Percentiles rank a stretch among this genome's conserved stretches.
These are phyloP conservation scores for Uropsilus gracilis DNA, from an alignment of 2,113 vertebrate genomes.

Conservation along the genomic window DNA sequence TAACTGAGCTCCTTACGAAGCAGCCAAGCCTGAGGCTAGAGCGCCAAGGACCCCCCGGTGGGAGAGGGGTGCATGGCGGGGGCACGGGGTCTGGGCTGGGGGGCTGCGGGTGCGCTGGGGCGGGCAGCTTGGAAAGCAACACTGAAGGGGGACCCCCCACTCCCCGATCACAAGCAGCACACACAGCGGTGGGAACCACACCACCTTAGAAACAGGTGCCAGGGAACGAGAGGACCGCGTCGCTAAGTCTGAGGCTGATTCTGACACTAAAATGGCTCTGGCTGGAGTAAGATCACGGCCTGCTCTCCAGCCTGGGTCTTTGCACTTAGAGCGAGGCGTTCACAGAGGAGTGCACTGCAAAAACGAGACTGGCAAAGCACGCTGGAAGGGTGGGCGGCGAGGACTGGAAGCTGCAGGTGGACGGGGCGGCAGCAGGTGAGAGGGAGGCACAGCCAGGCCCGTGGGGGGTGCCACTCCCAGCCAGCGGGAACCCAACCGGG, in stretches of 20 bases:
- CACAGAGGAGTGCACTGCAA: not conserved
- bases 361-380: not conserved
- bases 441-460: not conserved
- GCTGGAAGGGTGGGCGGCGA: not conserved
- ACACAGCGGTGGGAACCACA: no score
- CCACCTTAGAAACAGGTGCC: no score
- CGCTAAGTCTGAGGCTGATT: not conserved
- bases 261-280: not conserved
- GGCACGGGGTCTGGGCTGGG: no score
- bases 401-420: not conserved
- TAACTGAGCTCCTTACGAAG: not conserved
- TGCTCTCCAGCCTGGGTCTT: not conserved
- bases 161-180: no score
- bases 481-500: not conserved
- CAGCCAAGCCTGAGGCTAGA: not conserved
- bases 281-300: not conserved
- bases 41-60: not conserved
- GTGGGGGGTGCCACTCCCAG: not conserved
- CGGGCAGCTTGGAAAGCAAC: no score
- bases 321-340: not conserved
- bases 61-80: not conserved
- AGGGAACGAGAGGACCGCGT: not conserved
- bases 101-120: no score
- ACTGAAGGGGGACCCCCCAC: no score
- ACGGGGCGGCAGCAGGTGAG: not conserved